These are phyloP conservation scores for Drosophila eugracilis DNA, from an alignment of 1,140 invertebrate genomes.

Conservation along the genomic window DNA sequence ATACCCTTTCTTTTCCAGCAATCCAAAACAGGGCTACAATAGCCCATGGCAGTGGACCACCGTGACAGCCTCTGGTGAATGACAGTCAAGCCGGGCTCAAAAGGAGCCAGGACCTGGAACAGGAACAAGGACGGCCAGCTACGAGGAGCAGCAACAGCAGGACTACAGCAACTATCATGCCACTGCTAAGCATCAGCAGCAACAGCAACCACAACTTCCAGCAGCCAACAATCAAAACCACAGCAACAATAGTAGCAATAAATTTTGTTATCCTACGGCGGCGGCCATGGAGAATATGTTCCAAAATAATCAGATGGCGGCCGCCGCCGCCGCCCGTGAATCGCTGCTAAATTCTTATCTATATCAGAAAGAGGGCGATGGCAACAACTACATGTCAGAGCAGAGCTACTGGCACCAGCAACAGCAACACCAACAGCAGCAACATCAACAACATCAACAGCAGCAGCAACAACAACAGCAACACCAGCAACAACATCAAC, in stretches of 20 bases:
- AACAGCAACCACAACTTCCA: conserved; percentile 52
- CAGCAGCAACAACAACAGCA: conserved; percentile 36
- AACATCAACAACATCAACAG: conserved; percentile 36
- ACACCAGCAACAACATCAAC: conserved; percentile 26
- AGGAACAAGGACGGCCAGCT: conserved; percentile 51
- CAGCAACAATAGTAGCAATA: conserved; percentile 62
- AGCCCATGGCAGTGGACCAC: conserved; percentile 86
- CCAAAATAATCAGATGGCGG: conserved; percentile 66
- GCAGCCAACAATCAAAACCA: conserved; percentile 69
- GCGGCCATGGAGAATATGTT: conserved; percentile 77
- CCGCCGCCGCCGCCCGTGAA: conserved; percentile 53
- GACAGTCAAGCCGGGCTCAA: conserved; percentile 85
- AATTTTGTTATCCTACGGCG: conserved; percentile 64
- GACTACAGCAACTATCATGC: conserved; percentile 26
- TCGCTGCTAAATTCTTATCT: conserved; percentile 68
- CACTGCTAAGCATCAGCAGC: conserved; percentile 28
- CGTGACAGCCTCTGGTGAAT: conserved; percentile 86
- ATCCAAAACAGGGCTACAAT: conserved; percentile 85
- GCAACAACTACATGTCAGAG: conserved; percentile 56
- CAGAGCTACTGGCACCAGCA: conserved; percentile 71
- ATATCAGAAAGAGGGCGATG: conserved; percentile 60
- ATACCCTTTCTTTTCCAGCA: conserved; percentile 55
- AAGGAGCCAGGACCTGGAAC: conserved; percentile 78
- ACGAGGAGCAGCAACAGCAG: conserved; percentile 56
- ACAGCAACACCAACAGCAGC: conserved; percentile 56